Conservation (phyloP, 2,888 invertebrate species). For the Drosophila limbata region DNA sequence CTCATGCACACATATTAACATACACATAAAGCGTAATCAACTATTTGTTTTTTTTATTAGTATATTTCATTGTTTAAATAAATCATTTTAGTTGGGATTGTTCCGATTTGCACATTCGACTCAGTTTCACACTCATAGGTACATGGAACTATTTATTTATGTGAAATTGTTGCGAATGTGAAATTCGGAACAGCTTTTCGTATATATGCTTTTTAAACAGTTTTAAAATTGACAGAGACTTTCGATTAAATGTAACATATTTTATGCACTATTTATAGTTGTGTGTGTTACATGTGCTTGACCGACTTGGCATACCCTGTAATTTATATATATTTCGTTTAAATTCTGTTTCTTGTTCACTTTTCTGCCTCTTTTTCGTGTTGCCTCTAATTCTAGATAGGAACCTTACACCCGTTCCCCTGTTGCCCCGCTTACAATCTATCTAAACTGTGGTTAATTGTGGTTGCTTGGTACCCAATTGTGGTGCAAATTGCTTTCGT, state of each 20-base stretch:
- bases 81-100: neutral
- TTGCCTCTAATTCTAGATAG: slow-evolving; percentile 51
- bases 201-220: neutral
- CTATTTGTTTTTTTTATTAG: slow-evolving; percentile 13
- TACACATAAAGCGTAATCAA: slow-evolving; percentile 50
- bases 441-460: slow-evolving; percentile 20
- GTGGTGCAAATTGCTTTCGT: slow-evolving; percentile 36
- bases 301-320: slow-evolving; percentile 50
- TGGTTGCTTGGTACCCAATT: slow-evolving; percentile 37
- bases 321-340: slow-evolving; percentile 27
- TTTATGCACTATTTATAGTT: neutral
- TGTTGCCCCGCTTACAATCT: slow-evolving; percentile 17
- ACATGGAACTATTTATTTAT: no score
- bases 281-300: slow-evolving; percentile 8
- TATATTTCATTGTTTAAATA: slow-evolving; percentile 28
- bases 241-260: slow-evolving; percentile 14
- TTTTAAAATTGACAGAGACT: slow-evolving; percentile 24
- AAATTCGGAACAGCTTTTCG: neutral
- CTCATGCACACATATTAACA: slow-evolving; percentile 16
- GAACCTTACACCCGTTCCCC: slow-evolving; percentile 51
- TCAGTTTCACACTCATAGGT: neutral
- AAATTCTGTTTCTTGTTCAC: slow-evolving; percentile 20
- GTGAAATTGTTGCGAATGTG: neutral
- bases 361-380: slow-evolving; percentile 2
- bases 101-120: neutral